Conservation (phyloP, 2,113 vertebrate genomes). For the Ceuthmochares aereus region DNA sequence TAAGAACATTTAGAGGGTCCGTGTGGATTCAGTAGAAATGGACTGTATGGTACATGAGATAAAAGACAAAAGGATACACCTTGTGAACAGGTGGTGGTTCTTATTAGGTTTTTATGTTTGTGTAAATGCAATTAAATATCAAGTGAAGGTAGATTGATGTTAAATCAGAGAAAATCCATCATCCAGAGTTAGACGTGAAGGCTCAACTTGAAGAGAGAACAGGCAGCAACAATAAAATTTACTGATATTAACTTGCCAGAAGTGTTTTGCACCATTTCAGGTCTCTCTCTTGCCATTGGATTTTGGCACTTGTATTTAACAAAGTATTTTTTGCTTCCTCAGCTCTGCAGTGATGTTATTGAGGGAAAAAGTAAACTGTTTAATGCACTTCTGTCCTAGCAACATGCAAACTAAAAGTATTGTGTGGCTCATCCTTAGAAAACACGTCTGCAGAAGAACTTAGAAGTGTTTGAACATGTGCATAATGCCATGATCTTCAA, state of each 20-base stretch:
- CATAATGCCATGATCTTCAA: neutral
- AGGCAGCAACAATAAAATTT: neutral
- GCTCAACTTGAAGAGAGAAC: neutral
- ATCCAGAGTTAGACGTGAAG: neutral
- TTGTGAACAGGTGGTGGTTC: neutral
- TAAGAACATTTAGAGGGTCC: neutral
- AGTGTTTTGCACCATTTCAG: neutral
- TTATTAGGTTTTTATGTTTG: neutral
- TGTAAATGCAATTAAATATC: neutral
- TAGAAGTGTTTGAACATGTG: neutral
- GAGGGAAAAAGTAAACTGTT: neutral
- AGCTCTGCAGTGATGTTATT: neutral
- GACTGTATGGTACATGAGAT: neutral
- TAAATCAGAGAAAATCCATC: neutral
- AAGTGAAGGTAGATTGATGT: neutral
- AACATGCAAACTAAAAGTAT: neutral
- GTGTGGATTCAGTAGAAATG: neutral
- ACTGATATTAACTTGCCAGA: neutral
- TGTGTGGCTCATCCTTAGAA: neutral
- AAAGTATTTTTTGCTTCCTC: conserved; percentile 1
- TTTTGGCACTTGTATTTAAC: neutral
- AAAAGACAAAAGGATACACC: neutral
- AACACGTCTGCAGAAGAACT: neutral
- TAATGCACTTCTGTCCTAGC: neutral
- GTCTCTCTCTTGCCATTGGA: neutral